These are phyloP conservation scores for Hucho hucho DNA, from an alignment of 2,113 vertebrate species.

Conservation along the genomic window DNA sequence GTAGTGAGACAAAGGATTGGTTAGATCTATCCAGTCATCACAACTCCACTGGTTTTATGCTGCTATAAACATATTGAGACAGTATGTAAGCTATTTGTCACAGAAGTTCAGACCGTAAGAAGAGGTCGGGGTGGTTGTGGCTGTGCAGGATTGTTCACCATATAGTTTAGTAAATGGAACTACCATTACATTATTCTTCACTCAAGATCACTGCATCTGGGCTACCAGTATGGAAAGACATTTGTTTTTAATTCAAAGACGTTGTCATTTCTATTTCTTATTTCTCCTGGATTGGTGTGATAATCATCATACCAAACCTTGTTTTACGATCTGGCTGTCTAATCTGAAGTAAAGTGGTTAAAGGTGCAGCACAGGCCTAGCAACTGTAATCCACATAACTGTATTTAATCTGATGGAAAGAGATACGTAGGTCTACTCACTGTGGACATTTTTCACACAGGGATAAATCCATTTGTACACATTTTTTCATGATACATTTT, in stretches of 20 bases:
- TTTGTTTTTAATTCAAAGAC: slow-evolving; percentile 9
- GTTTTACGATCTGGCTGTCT: slow-evolving; percentile 37
- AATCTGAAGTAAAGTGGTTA: slow-evolving; percentile 5
- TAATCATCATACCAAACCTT: slow-evolving; percentile 12
- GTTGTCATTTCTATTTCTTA: background rate
- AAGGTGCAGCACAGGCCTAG: slow-evolving; percentile 33
- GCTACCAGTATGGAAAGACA: slow-evolving; percentile 22
- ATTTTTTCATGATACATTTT: slow-evolving; percentile 55
- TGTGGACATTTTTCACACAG: slow-evolving; percentile 14
- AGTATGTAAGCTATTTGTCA: slow-evolving; percentile 48
- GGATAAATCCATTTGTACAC: slow-evolving; percentile 53
- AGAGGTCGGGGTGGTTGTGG: slow-evolving; percentile 27
- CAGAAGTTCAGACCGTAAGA: slow-evolving; percentile 28
- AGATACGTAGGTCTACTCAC: slow-evolving; percentile 5
- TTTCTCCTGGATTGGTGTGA: slow-evolving; percentile 2
- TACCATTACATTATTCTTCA: slow-evolving; percentile 49
- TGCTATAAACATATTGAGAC: slow-evolving; percentile 64
- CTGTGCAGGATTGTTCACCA: slow-evolving; percentile 32
- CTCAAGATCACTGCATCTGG: slow-evolving; percentile 29
- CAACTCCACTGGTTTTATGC: slow-evolving; percentile 57
- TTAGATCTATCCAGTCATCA: slow-evolving; percentile 52
- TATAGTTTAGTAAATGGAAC: slow-evolving; percentile 46
- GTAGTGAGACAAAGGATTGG: slow-evolving; percentile 34
- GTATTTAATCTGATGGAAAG: slow-evolving; percentile 18
- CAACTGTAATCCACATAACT: slow-evolving; percentile 3